phyloP scores from a whole-genome alignment of 2,113 vertebrate genomes.

The Cygnus buccinator region DNA sequence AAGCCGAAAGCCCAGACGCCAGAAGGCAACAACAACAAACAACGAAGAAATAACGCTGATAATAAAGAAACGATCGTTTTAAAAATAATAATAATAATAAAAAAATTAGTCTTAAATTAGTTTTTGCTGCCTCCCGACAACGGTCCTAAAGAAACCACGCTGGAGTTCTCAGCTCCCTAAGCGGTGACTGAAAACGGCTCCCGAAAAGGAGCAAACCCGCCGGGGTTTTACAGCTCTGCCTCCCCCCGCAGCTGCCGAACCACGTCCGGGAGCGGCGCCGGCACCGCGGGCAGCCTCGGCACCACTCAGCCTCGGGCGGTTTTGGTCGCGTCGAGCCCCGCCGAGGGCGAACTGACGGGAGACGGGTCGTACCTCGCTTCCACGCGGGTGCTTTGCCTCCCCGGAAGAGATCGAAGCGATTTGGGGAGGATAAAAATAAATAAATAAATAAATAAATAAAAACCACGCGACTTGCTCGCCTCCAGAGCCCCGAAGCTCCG shows the following conservation, averaged over 20 bases:
- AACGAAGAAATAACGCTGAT: no score
- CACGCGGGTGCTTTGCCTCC: rapidly evolving
- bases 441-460: no score
- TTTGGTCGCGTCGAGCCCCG: not conserved
- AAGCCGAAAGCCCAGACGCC: not conserved
- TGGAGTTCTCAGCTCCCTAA: not conserved
- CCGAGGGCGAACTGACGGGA: not conserved
- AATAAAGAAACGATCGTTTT: not conserved
- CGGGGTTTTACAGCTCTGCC: not conserved
- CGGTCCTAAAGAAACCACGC: not conserved
- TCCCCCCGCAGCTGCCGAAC: not conserved
- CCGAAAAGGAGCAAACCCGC: not conserved
- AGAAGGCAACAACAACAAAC: not conserved
- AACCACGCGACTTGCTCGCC: not conserved
- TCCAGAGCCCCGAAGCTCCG: not conserved
- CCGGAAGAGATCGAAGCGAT: not conserved
- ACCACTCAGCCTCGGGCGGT: not conserved
- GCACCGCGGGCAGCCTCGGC: not conserved
- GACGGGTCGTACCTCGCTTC: not conserved
- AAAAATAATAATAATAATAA: not conserved
- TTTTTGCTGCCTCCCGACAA: not conserved
- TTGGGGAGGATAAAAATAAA: not conserved
- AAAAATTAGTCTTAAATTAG: not conserved
- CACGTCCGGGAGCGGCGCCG: not conserved
- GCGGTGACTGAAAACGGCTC: not conserved